A percentile compares a stretch with the other conserved stretches of the same genome.
Evolutionary conservation across 2,113 vertebrate genomes (phyloP).

Genomic region (Ramphastos sulfuratus): DNA sequence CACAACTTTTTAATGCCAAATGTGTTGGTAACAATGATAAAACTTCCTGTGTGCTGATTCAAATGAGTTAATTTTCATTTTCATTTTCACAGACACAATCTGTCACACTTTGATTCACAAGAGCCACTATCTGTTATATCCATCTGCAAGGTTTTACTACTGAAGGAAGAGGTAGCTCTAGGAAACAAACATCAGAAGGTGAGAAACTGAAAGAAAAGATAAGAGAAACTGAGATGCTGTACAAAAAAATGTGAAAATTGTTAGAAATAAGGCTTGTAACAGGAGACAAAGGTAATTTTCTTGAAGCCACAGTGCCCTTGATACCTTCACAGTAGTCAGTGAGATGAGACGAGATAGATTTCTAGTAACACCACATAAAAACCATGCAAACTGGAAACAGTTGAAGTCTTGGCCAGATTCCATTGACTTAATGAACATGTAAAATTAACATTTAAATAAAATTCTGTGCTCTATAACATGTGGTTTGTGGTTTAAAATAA

Average conservation of each 20-base stretch:
- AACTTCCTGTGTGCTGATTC: constrained; percentile 39
- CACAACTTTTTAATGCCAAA: constrained; percentile 43
- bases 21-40: constrained; percentile 41
- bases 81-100: constrained; percentile 62
- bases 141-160: constrained; percentile 36
- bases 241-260: background rate
- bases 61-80: constrained; percentile 54
- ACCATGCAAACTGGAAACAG: background rate
- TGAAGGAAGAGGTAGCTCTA: constrained; percentile 49
- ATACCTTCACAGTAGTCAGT: background rate
- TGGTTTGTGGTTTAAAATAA: background rate
- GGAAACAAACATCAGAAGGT: constrained; percentile 54
- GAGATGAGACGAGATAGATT: background rate
- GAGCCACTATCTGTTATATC: constrained; percentile 42
- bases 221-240: background rate
- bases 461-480: background rate
- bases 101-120: constrained; percentile 52
- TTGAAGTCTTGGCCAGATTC: background rate
- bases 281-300: background rate
- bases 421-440: background rate
- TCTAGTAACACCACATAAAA: background rate
- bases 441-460: background rate
- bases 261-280: background rate
- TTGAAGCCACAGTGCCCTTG: background rate
- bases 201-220: constrained; percentile 42